Evolutionary conservation across 2,797 vertebrate species (phyloP), one percentile per base, ranked within the genome.

Genomic region (Macropodus opercularis): DNA sequence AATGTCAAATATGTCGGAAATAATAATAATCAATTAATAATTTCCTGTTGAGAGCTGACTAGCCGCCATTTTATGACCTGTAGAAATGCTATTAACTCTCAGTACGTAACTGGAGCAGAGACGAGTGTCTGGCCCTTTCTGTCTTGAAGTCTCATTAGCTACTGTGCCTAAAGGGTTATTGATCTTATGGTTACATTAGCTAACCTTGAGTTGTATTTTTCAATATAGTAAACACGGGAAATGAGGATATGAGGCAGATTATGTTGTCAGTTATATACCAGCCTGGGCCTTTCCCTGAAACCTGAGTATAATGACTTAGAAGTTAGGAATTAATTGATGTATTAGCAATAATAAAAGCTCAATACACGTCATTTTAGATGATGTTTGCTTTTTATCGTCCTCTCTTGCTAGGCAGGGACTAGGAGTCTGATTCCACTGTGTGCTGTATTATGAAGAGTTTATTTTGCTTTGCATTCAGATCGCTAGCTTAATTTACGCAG

Each of bases 121-220:
- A 67, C 66, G 62, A 65, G 54, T 74, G 55, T 42, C 51, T 26
- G 57, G 63, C 54, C 12, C 9, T 64, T 58, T 54, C 38, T 48
- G 46, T 67, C 63, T 56, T 46, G 44, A 78, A 69, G 69, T 79
- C 79, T 85, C 84, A 85, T 88, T 87, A 87, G 73, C 51, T 31
- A 29, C 27, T 29, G 27, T 63, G 61, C 63, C 76, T 69, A 15
- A n/a, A 4, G 54, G 69, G 56, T 75, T 82, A 89, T 88, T 84
- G 84, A 89, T 87, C 63, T 63, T n/a, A 69, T 87, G 87, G 89
- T 89, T 83, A 75, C 52, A 50, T 88, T 88, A 77, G 71, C 75
- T 80, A 54, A 66, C 55, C 77, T 75, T 53, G 62, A 69, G 50
- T 76, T 64, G 73, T 66, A 78, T 72, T 78, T 81, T 73, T 83